Conservation (phyloP, 1,140 invertebrate genomes). For the Drosophila subobscura region DNA sequence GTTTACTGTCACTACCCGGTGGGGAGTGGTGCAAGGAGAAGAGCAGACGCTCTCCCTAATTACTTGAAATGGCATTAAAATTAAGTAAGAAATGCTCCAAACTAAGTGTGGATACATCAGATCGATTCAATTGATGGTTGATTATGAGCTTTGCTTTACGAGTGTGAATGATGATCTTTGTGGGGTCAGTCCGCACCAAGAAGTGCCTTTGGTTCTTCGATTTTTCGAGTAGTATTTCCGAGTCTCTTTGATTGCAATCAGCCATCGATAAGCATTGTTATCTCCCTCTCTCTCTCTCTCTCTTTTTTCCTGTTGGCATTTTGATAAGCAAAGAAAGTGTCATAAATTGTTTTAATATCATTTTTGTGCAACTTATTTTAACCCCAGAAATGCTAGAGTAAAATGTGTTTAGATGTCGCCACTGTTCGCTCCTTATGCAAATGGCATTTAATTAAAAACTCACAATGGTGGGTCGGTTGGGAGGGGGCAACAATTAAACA, state of each 20-base stretch:
- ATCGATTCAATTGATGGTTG: no score
- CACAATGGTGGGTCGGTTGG: conserved; percentile 6
- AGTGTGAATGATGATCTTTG: conserved; percentile 9
- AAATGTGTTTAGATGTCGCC: not conserved
- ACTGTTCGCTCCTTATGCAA: conserved; percentile 34
- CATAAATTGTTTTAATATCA: conserved; percentile 52
- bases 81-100: not conserved
- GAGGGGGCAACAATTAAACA: conserved; percentile 62
- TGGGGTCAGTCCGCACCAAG: not conserved
- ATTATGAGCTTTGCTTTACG: not conserved
- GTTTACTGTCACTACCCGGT: conserved; percentile 12
- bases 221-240: conserved; percentile 27
- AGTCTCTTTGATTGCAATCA: conserved; percentile 45
- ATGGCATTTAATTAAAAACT: conserved; percentile 73
- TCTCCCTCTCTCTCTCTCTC: conserved; percentile 3
- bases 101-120: no score
- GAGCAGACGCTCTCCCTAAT: not conserved
- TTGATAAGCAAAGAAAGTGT: conserved; percentile 43
- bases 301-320: not conserved
- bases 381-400: not conserved
- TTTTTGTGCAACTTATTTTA: conserved; percentile 27
- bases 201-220: conserved; percentile 26
- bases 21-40: not conserved
- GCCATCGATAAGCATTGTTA: conserved; percentile 52
- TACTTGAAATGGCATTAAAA: not conserved